phyloP scores from a whole-genome alignment of 2,113 vertebrate genomes.

The Entelurus aequoreus region DNA sequence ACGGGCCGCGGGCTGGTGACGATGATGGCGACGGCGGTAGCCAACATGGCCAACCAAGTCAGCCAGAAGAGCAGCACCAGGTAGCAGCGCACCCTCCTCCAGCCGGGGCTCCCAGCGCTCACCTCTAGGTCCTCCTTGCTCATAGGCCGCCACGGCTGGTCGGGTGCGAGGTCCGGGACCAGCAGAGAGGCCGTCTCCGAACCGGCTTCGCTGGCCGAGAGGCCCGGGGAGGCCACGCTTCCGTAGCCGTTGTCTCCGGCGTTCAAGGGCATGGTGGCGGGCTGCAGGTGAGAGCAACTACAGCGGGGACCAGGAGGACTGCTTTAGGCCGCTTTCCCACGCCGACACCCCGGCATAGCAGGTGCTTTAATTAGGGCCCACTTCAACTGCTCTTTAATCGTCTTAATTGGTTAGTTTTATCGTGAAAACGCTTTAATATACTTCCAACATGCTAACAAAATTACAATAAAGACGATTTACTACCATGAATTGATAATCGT shows the following conservation, averaged over 20 bases:
- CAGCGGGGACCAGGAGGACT: too few relatives aligned
- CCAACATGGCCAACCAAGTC: slow-evolving; percentile 60
- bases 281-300: slow-evolving; percentile 14
- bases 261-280: slow-evolving; percentile 58
- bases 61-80: slow-evolving; percentile 70
- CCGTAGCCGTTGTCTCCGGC: slow-evolving; percentile 49
- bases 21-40: slow-evolving; percentile 42
- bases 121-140: slow-evolving; percentile 55
- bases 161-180: slow-evolving; percentile 11
- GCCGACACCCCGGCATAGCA: slow-evolving; percentile 1
- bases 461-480: too few relatives aligned
- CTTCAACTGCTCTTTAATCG: too few relatives aligned
- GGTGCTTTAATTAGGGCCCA: slow-evolving; percentile 12
- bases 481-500: too few relatives aligned
- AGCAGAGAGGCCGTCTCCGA: slow-evolving; percentile 60
- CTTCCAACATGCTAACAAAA: too few relatives aligned
- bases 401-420: too few relatives aligned
- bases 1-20: slow-evolving; percentile 45
- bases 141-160: slow-evolving; percentile 46
- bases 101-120: slow-evolving; percentile 48
- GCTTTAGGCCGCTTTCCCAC: too few relatives aligned
- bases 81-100: slow-evolving; percentile 60
- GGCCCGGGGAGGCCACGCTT: slow-evolving; percentile 22
- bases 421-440: too few relatives aligned
- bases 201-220: slow-evolving; percentile 3